These are phyloP conservation scores for Centrocercus urophasianus DNA, from an alignment of 2,113 vertebrate species.

Conservation along the genomic window DNA sequence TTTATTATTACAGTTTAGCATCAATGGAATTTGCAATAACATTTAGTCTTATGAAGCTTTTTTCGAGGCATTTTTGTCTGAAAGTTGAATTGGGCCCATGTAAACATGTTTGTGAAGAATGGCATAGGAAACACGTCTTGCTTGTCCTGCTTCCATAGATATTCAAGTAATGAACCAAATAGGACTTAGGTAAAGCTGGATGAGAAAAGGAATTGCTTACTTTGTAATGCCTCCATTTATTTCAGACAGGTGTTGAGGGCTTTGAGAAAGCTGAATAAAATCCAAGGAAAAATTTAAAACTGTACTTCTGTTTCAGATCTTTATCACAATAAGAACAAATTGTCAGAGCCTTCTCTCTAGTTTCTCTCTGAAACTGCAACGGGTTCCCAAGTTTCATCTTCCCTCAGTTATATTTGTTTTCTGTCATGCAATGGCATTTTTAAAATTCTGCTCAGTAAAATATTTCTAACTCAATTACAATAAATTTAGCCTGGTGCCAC, in stretches of 20 bases:
- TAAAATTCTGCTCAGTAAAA: conserved; percentile 6
- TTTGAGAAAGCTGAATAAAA: neutral
- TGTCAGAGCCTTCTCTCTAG: neutral
- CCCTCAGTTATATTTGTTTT: conserved; percentile 25
- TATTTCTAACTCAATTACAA: conserved; percentile 22
- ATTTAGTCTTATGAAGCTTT: neutral
- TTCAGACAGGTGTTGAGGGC: neutral
- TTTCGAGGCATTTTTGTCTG: neutral
- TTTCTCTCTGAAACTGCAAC: neutral
- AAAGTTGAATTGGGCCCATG: neutral
- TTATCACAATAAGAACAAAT: neutral
- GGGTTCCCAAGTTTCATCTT: neutral
- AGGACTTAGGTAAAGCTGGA: neutral
- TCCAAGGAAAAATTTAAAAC: neutral
- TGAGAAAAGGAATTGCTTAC: neutral
- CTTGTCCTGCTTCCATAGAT: neutral
- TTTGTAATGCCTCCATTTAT: neutral
- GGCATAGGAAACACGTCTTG: neutral
- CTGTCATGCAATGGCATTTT: neutral
- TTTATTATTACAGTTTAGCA: neutral
- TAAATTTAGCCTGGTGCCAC: conserved; percentile 2
- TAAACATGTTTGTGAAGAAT: neutral
- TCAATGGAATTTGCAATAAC: neutral
- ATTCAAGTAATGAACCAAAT: neutral
- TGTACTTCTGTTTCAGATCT: neutral